A percentile compares a stretch with the other conserved stretches of the same genome.
phyloP scores from a whole-genome alignment of 2,888 invertebrate genomes.

The Coleophora deauratella region DNA sequence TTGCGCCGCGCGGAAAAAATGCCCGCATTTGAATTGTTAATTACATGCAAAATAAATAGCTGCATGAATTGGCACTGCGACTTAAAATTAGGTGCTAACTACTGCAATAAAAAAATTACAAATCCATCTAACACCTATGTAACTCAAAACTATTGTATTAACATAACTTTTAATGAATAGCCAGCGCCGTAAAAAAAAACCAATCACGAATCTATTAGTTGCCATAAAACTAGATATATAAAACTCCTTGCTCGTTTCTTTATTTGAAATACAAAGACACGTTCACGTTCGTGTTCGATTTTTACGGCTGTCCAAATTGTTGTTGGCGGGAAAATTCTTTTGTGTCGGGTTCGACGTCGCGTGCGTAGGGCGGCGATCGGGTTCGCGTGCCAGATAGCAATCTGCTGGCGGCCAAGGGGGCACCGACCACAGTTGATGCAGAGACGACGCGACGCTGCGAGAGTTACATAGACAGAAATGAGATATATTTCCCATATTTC shows the following conservation, averaged over 20 bases:
- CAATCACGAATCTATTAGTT: not conserved
- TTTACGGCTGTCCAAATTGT: not conserved
- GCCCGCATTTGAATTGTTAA: conserved; percentile 67
- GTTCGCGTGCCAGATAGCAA: conserved; percentile 65
- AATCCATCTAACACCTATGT: conserved; percentile 11
- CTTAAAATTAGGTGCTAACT: conserved; percentile 57
- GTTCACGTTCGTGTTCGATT: conserved; percentile 3
- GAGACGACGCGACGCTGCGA: conserved; percentile 24
- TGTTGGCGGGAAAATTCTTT: conserved; percentile 6
- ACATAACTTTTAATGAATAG: not conserved
- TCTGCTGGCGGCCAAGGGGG: conserved; percentile 42
- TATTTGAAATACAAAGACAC: conserved; percentile 1
- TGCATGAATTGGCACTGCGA: conserved; percentile 52
- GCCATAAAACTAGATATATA: no score
- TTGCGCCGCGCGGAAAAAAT: conserved; percentile 59
- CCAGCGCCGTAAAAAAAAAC: not conserved
- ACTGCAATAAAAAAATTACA: conserved; percentile 41
- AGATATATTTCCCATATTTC: not conserved
- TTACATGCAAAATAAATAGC: conserved; percentile 61
- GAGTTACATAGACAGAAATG: conserved; percentile 5
- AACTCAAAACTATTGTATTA: conserved; percentile 2
- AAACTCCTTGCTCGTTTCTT: no score
- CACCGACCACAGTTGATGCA: conserved; percentile 64
- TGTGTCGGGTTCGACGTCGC: conserved; percentile 34
- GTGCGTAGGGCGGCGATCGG: conserved; percentile 61